phyloP scores from a whole-genome alignment of 2,888 invertebrate species.

The Macrophya annulata region DNA sequence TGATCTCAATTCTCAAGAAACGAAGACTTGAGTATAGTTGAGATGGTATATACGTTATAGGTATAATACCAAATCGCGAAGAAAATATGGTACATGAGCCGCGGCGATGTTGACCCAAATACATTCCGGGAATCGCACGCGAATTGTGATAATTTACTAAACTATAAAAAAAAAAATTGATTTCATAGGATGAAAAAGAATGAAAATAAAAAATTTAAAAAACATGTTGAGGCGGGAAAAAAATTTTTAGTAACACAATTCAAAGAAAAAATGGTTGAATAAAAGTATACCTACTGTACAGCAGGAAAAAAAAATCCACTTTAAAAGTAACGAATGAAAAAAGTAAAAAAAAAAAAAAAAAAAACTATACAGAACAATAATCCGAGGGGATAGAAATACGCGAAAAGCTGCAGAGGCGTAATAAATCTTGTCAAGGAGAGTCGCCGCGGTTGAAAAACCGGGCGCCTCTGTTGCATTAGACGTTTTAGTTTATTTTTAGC shows the following conservation, averaged over 20 bases:
- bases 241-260: background rate
- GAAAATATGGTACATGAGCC: background rate
- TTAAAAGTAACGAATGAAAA: background rate
- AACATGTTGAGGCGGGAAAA: background rate
- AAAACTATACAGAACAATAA: background rate
- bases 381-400: background rate
- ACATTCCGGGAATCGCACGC: background rate
- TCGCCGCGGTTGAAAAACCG: slow-evolving; percentile 43
- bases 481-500: background rate
- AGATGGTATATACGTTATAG: background rate
- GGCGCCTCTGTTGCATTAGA: slow-evolving; percentile 35
- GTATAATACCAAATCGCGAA: background rate
- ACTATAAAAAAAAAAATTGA: no score
- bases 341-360: background rate
- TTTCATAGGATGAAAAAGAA: no score
- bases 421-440: slow-evolving; percentile 37
- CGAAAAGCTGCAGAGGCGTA: background rate
- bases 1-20: background rate
- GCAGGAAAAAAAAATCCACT: no score
- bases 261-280: no score
- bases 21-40: background rate
- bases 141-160: background rate
- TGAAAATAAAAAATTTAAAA: no score
- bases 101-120: background rate
- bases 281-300: no score